Base-by-base conservation (phyloP, 2,113 vertebrate species). In the Sinocyclocheilus maitianheensis region DNA sequence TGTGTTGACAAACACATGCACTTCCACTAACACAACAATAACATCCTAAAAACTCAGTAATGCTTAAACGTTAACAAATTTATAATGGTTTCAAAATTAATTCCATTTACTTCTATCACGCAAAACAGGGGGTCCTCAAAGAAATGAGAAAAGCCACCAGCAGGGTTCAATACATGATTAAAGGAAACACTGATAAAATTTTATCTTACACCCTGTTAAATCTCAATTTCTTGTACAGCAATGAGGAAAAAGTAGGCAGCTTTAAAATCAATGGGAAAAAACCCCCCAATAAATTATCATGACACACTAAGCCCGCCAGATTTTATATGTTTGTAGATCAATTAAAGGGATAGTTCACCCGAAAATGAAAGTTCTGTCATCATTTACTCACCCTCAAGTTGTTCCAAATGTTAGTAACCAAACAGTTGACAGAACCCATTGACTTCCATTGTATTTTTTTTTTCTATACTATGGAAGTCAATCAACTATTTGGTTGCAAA, bases 11-110 rank as follows among this genome's bases (percentile, higher is more conserved):
- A 18, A 51, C 77, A 79, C 26, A 5, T 20, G 24, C 30, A 30
- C 80, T 69, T 26, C 9, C 72, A 60, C 71, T 11, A 3, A 63
- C 40, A 12, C n/a, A 24, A 11, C 51, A 48, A 72, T 48, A 7
- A 37, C 34, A 63, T 65, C 13, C 71, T 84, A 84, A 87, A 87
- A 74, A 13, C 60, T 22, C 6, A 51, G 60, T 51, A 87, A 81
- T 48, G 16, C 51, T 48, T 71, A 14, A 67, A 65, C 55, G 63
- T 10, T 65, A 77, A 67, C n/a, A 53, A 12, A 14, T 37, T 72
- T 74, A 26, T 2, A 77, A 85, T 26, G 60, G 7, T 10, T 18
- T 40, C 5, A 26, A 16, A 51, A 80, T 63, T 6, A 72, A 55
- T 78, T 85, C 58, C 18, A 77, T 69, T 53, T 4, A n/a, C 55